Conservation (phyloP, 2,113 vertebrate genomes). For the Nanorana parkeri region DNA sequence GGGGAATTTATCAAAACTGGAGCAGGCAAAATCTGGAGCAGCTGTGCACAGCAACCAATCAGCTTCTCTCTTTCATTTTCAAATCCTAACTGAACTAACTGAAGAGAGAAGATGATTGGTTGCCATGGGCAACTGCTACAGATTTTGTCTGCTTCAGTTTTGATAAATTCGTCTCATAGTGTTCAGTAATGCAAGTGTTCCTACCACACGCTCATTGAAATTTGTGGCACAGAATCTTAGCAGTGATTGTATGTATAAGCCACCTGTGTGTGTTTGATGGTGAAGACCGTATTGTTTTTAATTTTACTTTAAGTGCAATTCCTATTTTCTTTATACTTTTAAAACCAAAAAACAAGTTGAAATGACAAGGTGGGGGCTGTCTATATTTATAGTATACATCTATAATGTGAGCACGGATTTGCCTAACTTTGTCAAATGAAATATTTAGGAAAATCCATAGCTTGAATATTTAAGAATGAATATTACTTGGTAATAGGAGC, state of each 20-base stretch:
- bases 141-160: too few species aligned
- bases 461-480: not conserved
- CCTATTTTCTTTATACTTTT: slow-evolving; percentile 30
- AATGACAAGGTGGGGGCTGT: not conserved
- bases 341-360: slow-evolving; percentile 40
- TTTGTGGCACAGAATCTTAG: too few species aligned
- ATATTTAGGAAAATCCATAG: not conserved
- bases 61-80: too few species aligned
- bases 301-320: slow-evolving; percentile 53
- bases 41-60: too few species aligned
- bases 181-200: not conserved
- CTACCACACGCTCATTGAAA: not conserved
- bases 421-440: too few species aligned
- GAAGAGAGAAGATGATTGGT: too few species aligned
- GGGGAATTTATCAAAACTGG: too few species aligned
- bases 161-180: too few species aligned
- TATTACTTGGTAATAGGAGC: too few species aligned
- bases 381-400: not conserved
- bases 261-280: not conserved
- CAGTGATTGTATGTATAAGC: not conserved
- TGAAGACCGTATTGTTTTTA: not conserved
- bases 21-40: too few species aligned
- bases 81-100: too few species aligned
- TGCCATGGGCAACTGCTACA: too few species aligned
- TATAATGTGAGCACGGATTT: not conserved